These are phyloP conservation scores for Alauda arvensis DNA, from an alignment of 2,797 vertebrate genomes.

Conservation along the genomic window DNA sequence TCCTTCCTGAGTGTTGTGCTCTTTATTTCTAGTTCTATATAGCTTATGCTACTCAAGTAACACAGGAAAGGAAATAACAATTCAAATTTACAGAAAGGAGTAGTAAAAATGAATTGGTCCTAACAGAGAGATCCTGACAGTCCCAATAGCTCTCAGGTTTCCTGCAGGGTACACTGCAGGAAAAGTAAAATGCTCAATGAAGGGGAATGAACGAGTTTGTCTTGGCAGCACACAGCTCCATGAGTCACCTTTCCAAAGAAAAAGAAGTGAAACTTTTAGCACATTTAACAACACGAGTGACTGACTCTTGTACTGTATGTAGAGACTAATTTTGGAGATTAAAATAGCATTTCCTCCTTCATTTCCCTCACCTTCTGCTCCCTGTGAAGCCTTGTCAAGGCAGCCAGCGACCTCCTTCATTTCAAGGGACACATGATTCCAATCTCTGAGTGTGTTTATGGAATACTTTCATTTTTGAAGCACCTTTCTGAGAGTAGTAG, in stretches of 20 bases:
- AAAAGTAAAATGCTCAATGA: background rate
- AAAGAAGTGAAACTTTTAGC: background rate
- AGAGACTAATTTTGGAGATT: background rate
- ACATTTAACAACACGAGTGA: background rate
- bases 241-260: constrained; percentile 24
- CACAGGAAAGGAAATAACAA: background rate
- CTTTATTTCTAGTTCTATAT: background rate
- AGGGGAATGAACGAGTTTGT: constrained; percentile 20
- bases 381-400: background rate
- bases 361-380: background rate
- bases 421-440: background rate
- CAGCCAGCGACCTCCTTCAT: background rate
- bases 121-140: background rate
- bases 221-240: background rate
- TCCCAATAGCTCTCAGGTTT: background rate
- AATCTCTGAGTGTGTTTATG: background rate
- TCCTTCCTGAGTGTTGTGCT: background rate
- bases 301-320: background rate
- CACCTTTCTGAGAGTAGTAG: background rate
- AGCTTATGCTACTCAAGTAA: background rate
- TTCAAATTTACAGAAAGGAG: constrained; percentile 8
- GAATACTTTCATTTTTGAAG: background rate
- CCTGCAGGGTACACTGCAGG: constrained; percentile 8
- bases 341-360: background rate
- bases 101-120: background rate